Conservation (phyloP, 2,797 vertebrate species). For the Babyrousa celebensis region DNA sequence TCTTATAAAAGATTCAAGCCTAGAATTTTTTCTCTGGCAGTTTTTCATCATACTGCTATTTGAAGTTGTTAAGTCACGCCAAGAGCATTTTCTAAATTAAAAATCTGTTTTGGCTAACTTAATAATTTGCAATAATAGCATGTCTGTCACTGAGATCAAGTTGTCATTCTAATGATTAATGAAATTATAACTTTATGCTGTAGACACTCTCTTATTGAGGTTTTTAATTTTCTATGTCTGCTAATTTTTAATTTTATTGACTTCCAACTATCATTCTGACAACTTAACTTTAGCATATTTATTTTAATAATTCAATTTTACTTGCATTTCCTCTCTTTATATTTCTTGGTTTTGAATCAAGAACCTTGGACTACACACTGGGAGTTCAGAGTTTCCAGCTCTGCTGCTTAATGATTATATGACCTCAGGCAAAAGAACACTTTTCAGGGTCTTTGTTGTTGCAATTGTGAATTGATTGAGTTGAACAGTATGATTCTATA, state of each 20-base stretch:
- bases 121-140: slow-evolving; percentile 36
- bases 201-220: neutral
- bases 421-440: neutral
- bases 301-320: slow-evolving; percentile 41
- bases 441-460: neutral
- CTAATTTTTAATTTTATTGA: slow-evolving; percentile 21
- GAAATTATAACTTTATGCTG: neutral
- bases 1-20: neutral
- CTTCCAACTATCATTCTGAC: neutral
- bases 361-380: neutral
- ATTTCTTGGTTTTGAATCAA: slow-evolving; percentile 2
- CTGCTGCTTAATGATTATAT: neutral
- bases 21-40: neutral
- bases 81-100: slow-evolving; percentile 34
- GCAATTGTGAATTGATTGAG: neutral
- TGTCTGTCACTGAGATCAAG: neutral
- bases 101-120: slow-evolving; percentile 14
- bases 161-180: neutral
- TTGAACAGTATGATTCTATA: neutral
- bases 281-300: neutral
- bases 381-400: neutral
- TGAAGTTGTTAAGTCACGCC: slow-evolving; percentile 5
- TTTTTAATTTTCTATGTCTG: neutral
- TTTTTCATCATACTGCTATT: neutral
- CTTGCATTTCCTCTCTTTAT: neutral